Conservation (phyloP, 2,888 invertebrate genomes). For the Strigamia maritima region DNA sequence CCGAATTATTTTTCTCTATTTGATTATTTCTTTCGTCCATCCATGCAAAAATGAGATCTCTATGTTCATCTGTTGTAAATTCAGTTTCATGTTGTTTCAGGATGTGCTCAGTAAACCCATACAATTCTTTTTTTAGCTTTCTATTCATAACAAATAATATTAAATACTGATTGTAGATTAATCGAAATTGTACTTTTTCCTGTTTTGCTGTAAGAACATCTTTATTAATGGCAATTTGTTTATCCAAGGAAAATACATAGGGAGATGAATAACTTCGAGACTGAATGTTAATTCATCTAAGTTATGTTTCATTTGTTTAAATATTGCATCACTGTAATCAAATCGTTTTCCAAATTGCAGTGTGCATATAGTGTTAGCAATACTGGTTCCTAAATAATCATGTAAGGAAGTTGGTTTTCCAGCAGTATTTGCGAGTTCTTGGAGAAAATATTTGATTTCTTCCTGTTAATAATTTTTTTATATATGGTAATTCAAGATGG, state of each 20-base stretch:
- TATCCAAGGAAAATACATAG: constrained; percentile 28
- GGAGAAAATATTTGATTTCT: background rate
- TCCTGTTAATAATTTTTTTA: background rate
- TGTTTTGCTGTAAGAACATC: background rate
- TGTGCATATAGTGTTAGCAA: constrained; percentile 23
- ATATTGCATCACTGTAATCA: constrained; percentile 6
- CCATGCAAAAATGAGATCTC: constrained; percentile 35
- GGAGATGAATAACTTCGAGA: background rate
- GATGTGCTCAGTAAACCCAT: background rate
- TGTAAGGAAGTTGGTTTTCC: background rate
- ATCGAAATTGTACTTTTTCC: background rate
- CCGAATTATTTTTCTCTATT: background rate
- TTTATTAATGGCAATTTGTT: background rate
- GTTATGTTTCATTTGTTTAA: background rate
- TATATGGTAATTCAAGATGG: background rate
- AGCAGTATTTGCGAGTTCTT: background rate
- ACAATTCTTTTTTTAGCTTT: background rate
- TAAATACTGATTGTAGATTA: background rate
- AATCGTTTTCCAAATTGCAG: constrained; percentile 27
- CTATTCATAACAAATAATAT: background rate
- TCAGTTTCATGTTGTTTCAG: background rate
- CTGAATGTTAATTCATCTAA: constrained; percentile 15
- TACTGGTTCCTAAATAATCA: background rate
- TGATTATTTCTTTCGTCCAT: background rate
- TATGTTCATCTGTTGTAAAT: background rate